phyloP scores from a whole-genome alignment of 2,113 vertebrate genomes.

The Uria aalge region DNA sequence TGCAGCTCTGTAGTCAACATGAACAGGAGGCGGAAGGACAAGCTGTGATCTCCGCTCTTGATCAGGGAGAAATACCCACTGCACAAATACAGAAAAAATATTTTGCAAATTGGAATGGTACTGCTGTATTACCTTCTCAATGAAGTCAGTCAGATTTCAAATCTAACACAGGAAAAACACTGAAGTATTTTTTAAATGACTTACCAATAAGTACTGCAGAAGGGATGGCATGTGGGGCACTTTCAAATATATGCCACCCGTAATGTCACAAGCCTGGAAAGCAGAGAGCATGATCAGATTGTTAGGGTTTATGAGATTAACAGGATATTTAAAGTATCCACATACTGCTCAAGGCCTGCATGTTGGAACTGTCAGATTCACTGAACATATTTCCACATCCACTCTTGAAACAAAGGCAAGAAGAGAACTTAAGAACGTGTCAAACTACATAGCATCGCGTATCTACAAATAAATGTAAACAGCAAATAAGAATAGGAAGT shows the following conservation, averaged over 20 bases:
- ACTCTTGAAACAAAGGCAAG: neutral
- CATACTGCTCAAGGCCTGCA: neutral
- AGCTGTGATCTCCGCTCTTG: constrained; percentile 90
- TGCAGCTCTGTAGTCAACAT: constrained; percentile 95
- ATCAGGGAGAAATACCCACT: constrained; percentile 98
- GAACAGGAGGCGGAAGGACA: constrained; percentile 86
- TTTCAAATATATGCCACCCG: constrained; percentile 92
- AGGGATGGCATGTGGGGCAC: constrained; percentile 90
- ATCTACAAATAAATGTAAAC: neutral
- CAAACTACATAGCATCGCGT: neutral
- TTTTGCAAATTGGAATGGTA: neutral
- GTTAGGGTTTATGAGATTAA: neutral
- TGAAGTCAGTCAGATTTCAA: neutral
- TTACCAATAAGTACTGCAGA: constrained; percentile 93
- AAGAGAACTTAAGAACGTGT: neutral
- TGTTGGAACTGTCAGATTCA: neutral
- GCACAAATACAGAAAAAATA: neutral
- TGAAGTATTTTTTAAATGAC: neutral
- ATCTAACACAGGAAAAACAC: neutral
- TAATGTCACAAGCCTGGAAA: constrained; percentile 95
- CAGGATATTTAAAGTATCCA: neutral
- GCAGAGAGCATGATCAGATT: neutral
- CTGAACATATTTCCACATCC: neutral
- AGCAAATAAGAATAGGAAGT: neutral
- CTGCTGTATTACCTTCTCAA: neutral